Evolutionary conservation across 2,113 vertebrate species (phyloP), one percentile per base, ranked within the genome.

Genomic region (Hydropotes inermis): DNA sequence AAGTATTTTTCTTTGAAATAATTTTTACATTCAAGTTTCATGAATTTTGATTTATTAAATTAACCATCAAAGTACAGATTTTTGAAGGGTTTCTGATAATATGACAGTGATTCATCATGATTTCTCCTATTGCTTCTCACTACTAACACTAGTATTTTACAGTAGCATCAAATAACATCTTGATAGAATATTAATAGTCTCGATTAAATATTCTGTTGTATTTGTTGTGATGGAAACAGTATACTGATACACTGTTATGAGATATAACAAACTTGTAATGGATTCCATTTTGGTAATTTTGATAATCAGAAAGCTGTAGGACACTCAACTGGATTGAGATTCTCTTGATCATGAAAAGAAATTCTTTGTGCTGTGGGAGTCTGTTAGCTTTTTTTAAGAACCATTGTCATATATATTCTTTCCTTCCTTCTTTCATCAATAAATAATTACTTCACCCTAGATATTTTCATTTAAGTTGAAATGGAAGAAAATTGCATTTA

Each of bases 211-310:
- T 85, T 89, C 91, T 86, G 28, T 55, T 85, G 0, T 55, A 17
- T 79, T 94, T 93, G 36, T 82, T 89, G 8, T 61, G 58, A 64
- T 93, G 50, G 43, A 79, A 91, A 95, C 8, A 74, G 12, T 94
- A 47, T 95, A 13, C 14, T 61, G 52, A 85, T 21, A 58, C 54
- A 23, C 54, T 93, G 14, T 7, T 88, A 2, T 58, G 58, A 94
- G 67, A 21, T 64, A 3, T 64, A 76, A 61, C 7, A 96, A 47
- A 25, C 17, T 89, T 81, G 7, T 64, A 47, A 74, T 39, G 9
- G 33, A 52, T 83, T 97, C 28, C 17, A 70, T 67, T 93, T 89
- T 60, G 60, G 23, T 88, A 50, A 57, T 91, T 93, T 92, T 94
- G 76, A 58, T 93, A 81, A 94, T 23, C 23, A 82, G 91, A 85